A percentile compares a stretch with the other conserved stretches of the same genome.
Conservation (phyloP, 2,113 vertebrate genomes). For the Eupsittula cactorum region DNA sequence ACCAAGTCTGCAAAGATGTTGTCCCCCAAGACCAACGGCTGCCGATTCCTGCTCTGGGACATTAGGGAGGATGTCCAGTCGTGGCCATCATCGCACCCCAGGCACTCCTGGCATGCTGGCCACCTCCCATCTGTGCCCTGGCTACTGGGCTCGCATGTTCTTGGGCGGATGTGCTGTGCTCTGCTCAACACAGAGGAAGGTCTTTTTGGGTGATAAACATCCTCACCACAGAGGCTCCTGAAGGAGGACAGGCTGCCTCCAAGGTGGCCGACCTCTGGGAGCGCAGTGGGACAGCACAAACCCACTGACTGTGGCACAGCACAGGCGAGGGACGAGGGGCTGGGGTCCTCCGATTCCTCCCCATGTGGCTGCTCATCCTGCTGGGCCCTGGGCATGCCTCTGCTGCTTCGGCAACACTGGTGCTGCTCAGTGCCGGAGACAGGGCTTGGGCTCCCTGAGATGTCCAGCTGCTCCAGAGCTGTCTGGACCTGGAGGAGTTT, state of each 20-base stretch:
- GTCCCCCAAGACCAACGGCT: conserved; percentile 92
- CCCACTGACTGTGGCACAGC: fast-evolving
- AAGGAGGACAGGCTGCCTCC: background rate
- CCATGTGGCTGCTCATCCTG: background rate
- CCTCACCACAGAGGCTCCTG: background rate
- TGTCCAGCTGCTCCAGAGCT: conserved; percentile 86
- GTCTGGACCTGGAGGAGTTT: conserved; percentile 96
- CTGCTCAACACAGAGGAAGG: background rate
- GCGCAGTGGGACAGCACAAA: fast-evolving
- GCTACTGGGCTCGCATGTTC: background rate
- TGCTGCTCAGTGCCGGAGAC: background rate
- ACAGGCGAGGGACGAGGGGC: background rate
- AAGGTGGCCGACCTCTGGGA: fast-evolving
- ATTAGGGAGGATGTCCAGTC: conserved; percentile 96
- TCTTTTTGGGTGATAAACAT: fast-evolving
- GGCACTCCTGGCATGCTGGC: background rate
- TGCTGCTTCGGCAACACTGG: background rate
- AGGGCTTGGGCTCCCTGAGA: conserved; percentile 77
- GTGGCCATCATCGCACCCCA: conserved; percentile 72
- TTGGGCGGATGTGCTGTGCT: background rate
- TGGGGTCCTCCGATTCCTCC: background rate
- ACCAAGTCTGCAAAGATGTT: conserved; percentile 96
- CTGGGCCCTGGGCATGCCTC: background rate
- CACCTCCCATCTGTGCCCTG: background rate
- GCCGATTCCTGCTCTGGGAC: conserved; percentile 90